Evolutionary conservation across 2,888 invertebrate genomes (phyloP).

Genomic region (Eupithecia inturbata): DNA sequence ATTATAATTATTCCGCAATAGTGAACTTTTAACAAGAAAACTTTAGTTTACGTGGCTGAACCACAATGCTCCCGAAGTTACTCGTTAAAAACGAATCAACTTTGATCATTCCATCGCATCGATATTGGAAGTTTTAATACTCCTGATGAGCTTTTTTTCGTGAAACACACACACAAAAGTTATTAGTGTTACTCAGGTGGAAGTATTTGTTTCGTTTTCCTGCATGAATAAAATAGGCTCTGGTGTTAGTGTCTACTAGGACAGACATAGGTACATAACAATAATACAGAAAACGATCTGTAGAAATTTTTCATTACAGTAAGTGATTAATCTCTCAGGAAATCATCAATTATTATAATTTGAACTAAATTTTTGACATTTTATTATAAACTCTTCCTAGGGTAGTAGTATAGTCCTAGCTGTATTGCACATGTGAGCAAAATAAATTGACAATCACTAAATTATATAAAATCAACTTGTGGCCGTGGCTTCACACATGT

Average conservation of each 20-base stretch:
- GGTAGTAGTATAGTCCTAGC: too few relatives aligned
- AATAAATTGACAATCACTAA: neutral
- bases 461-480: neutral
- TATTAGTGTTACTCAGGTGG: neutral
- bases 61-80: conserved; percentile 76
- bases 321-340: neutral
- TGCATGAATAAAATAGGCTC: neutral
- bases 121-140: conserved; percentile 39
- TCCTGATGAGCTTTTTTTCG: neutral
- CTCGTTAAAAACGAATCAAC: conserved; percentile 73
- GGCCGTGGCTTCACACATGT: neutral
- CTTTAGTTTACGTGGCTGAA: conserved; percentile 76
- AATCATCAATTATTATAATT: neutral
- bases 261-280: neutral
- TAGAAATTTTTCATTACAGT: neutral
- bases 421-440: neutral
- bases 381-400: too few relatives aligned
- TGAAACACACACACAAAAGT: neutral
- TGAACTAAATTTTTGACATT: too few relatives aligned
- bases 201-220: neutral
- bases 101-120: conserved; percentile 71
- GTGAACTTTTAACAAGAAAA: conserved; percentile 84
- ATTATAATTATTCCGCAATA: conserved; percentile 81
- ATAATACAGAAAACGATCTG: neutral
- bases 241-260: neutral